Evolutionary conservation across 1,140 invertebrate species (phyloP), one percentile per base, ranked within the genome.

Genomic region (Tigriopus japonicus): DNA sequence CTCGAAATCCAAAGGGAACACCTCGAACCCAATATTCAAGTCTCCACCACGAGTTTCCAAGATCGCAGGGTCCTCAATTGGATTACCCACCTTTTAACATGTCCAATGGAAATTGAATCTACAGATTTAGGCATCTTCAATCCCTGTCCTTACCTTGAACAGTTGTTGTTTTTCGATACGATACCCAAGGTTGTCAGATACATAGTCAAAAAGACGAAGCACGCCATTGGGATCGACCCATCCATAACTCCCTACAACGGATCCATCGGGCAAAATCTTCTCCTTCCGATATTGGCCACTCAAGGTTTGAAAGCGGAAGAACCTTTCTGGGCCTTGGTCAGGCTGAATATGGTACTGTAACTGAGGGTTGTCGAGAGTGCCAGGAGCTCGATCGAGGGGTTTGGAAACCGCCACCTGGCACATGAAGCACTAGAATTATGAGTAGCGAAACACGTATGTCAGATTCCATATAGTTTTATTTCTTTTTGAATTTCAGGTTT

Each of bases 261-360:
- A 60, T 7, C 62, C 64, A 53, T 65, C 62, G 5, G 69, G 64
- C 0, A 89, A 73, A 55, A 86, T 75, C 69, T 86, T 84, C 69
- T 89, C 86, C 71, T 88, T 88, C 14, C 87, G 76, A 68, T 86
- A 91, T 68, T 91, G 86, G 1, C 86, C 86, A 69, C 83, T 87
- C 63, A 84, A 78, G 0, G 87, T 91, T 72, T 89, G 86, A 69
- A 83, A 90, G 60, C 83, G 64, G 65, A 70, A 69, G 55, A 65
- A 68, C 19, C 86, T 74, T 66, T 88, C 86, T 0, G 83, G 82
- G 21, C 86, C 86, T 71, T 87, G 86, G 68, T 90, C 87, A n/a
- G 85, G 89, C 72, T 89, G 87, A 65, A 89, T 86, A 72, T 90
- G 86, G 71, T 87, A 89, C 71, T 88, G 86, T 0, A 35, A 76